These are phyloP conservation scores for Catagonus wagneri DNA, from an alignment of 2,113 vertebrate genomes.

Conservation along the genomic window DNA sequence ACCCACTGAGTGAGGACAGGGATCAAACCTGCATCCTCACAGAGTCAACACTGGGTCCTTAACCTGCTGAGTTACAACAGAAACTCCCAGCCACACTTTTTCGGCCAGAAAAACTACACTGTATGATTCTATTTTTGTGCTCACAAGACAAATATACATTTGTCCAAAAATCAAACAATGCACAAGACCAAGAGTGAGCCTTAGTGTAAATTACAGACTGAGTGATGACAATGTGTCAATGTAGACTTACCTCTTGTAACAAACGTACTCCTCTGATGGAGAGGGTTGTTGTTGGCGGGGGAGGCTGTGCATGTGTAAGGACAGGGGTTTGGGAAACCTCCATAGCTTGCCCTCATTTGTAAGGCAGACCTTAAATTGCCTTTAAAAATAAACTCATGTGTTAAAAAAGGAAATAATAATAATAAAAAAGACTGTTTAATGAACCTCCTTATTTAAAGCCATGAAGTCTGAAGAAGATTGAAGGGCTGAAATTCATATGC, in stretches of 20 bases:
- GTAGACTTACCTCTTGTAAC: not conserved
- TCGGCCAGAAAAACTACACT: not conserved
- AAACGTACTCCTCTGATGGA: not conserved
- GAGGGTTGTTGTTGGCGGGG: not conserved
- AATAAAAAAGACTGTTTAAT: not conserved
- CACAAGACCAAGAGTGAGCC: not conserved
- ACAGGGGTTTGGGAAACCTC: no score
- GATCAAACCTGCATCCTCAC: no score
- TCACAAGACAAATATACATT: not conserved
- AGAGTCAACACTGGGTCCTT: no score
- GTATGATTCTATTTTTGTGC: not conserved
- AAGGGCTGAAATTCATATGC: not conserved
- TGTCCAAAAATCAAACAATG: not conserved
- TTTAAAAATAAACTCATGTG: not conserved
- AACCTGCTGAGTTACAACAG: no score
- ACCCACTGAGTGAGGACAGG: no score
- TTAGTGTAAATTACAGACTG: not conserved
- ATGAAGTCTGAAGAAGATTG: not conserved
- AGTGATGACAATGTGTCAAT: not conserved
- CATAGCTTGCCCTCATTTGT: not conserved
- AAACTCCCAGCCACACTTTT: not conserved
- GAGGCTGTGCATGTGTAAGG: not conserved
- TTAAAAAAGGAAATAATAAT: not conserved
- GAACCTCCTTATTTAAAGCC: not conserved
- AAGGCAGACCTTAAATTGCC: not conserved